phyloP scores from a whole-genome alignment of 2,113 vertebrate species.

The Probosciger aterrimus region DNA sequence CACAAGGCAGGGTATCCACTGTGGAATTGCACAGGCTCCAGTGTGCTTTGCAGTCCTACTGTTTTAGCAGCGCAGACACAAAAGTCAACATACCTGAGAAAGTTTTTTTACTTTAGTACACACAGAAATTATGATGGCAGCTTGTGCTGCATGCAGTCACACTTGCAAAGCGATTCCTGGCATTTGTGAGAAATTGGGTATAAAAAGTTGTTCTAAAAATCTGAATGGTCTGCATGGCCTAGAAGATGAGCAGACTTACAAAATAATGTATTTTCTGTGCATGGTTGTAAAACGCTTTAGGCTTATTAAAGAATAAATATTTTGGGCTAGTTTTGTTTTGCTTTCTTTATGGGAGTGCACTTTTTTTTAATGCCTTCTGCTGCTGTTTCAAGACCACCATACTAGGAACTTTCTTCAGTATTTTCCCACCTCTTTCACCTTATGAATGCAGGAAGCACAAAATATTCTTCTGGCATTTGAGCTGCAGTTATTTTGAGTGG shows the following conservation, averaged over 20 bases:
- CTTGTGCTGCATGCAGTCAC: not conserved
- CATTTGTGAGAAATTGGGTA: not conserved
- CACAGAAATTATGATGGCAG: not conserved
- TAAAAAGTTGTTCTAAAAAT: not conserved
- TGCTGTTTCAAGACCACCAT: slow-evolving; percentile 19
- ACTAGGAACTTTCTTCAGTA: slow-evolving; percentile 21
- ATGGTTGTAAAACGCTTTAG: not conserved
- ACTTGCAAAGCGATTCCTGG: not conserved
- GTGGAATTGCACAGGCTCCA: not conserved
- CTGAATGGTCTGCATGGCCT: not conserved
- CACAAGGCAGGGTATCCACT: not conserved
- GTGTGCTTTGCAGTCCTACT: not conserved
- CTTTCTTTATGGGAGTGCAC: not conserved
- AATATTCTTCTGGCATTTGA: slow-evolving; percentile 58
- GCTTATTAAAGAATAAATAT: slow-evolving; percentile 7
- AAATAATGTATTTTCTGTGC: not conserved
- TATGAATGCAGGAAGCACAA: slow-evolving; percentile 23
- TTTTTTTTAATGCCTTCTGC: not conserved
- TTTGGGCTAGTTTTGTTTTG: not conserved
- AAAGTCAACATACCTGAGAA: not conserved
- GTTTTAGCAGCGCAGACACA: not conserved
- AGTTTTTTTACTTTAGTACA: not conserved
- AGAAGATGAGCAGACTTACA: not conserved
- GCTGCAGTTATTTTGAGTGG: slow-evolving; percentile 50
- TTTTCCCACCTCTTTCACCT: slow-evolving; percentile 31